Base-by-base conservation (phyloP, 2,113 vertebrate genomes). In the Polypterus bichir region DNA sequence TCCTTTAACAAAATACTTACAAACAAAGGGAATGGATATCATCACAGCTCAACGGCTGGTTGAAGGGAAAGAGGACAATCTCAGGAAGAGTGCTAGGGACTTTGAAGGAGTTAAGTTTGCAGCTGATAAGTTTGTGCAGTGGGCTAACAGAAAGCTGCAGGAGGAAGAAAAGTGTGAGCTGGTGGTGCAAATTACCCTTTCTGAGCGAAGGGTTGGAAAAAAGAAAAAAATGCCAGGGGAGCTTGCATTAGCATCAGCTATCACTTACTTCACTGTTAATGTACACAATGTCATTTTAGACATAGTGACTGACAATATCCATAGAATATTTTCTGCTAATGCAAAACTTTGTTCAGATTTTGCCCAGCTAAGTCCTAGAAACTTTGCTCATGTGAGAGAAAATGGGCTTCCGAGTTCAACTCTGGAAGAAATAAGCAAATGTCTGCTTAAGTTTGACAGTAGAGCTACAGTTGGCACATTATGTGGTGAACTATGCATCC, bases 271-370 rank as follows among this genome's bases (percentile, higher is more conserved):
- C 44, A n/a, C 61, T 59, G 48, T 69, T 5, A 60, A 51, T 10
- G 57, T 66, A 7, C 59, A 71, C 9, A 63, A 64, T 66, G 57
- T 68, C 5, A 72, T 64, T 60, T n/a, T 72, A n/a, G 70, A 67
- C 59, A 70, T 57, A 27, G 68, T 64, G 5, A 48, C 11, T 49
- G 44, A 8, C 4, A 64, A 63, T 8, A 65, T 70, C 5, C 44
- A 65, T 48, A 58, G 46, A 45, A 60, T 65, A 44, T 67, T 65
- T 71, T 62, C 49, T 7, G 60, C 56, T 10, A 63, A 68, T 67
- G 60, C 59, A 61, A 67, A 58, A 54, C 46, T 65, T 55, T 27
- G 3, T 57, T 56, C 62, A 52, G 63, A 68, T 60, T 66, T 64
- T 52, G 58, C 59, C 59, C 65, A n/a, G 58, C 59, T 69, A n/a